Evolutionary conservation across 2,113 vertebrate genomes (phyloP).

Genomic region (Ibidorhyncha struthersii): DNA sequence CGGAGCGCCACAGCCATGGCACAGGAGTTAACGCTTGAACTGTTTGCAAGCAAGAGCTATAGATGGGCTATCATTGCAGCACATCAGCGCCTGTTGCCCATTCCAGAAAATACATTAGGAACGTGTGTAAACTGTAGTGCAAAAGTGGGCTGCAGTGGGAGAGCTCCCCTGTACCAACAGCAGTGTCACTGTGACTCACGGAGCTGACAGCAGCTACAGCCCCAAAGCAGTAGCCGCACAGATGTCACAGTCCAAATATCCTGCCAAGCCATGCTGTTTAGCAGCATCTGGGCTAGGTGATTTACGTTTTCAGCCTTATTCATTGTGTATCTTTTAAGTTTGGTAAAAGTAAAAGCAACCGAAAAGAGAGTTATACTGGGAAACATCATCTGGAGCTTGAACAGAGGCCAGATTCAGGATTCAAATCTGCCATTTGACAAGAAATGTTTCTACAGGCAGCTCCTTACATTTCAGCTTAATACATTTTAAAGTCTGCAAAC

Average conservation of each 20-base stretch:
- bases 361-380: not conserved
- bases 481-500: not conserved
- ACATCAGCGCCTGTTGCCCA: not conserved
- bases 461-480: not conserved
- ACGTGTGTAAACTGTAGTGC: not conserved
- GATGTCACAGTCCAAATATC: not conserved
- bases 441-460: not conserved
- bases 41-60: not conserved
- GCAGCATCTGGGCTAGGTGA: not conserved
- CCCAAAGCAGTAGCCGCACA: rapidly evolving
- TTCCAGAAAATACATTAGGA: not conserved
- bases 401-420: not conserved
- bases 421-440: not conserved
- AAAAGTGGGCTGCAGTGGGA: not conserved
- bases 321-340: not conserved
- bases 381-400: not conserved
- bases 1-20: rapidly evolving
- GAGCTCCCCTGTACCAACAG: rapidly evolving
- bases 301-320: not conserved
- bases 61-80: not conserved
- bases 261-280: not conserved
- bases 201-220: not conserved
- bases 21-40: not conserved
- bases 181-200: rapidly evolving
- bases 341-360: not conserved